phyloP scores from a whole-genome alignment of 2,797 vertebrate genomes.

The Sebastes matsubarae region DNA sequence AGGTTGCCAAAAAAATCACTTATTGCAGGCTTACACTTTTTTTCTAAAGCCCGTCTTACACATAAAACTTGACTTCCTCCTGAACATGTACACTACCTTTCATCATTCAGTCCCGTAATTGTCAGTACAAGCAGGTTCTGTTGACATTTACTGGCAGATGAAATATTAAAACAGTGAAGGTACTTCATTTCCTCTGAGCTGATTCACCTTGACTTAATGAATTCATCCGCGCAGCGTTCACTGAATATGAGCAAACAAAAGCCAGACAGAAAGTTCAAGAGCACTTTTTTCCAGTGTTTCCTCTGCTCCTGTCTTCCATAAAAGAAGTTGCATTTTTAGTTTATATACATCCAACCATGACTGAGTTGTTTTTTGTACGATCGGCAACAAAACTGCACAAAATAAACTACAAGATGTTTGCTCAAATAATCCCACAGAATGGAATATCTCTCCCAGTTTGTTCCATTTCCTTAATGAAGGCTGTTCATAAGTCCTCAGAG shows the following conservation, averaged over 20 bases:
- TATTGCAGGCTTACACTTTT: background rate
- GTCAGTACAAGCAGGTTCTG: background rate
- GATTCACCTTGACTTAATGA: background rate
- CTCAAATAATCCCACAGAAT: background rate
- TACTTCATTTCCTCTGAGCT: background rate
- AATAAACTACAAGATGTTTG: background rate
- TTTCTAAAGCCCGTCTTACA: background rate
- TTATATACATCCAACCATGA: background rate
- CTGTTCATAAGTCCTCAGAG: background rate
- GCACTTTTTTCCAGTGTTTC: background rate
- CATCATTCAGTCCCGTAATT: background rate
- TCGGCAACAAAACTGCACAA: background rate
- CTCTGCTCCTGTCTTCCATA: background rate
- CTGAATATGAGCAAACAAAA: background rate
- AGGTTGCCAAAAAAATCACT: background rate
- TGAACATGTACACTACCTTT: background rate
- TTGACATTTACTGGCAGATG: constrained; percentile 9
- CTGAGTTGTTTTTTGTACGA: background rate
- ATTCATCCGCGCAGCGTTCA: background rate
- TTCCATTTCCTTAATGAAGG: constrained; percentile 1
- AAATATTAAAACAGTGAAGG: constrained; percentile 1
- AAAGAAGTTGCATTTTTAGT: background rate
- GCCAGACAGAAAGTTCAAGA: background rate
- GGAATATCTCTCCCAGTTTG: background rate
- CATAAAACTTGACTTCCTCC: background rate